Evolutionary conservation across 2,797 vertebrate species (phyloP).

Genomic region (Rallus crepitans): DNA sequence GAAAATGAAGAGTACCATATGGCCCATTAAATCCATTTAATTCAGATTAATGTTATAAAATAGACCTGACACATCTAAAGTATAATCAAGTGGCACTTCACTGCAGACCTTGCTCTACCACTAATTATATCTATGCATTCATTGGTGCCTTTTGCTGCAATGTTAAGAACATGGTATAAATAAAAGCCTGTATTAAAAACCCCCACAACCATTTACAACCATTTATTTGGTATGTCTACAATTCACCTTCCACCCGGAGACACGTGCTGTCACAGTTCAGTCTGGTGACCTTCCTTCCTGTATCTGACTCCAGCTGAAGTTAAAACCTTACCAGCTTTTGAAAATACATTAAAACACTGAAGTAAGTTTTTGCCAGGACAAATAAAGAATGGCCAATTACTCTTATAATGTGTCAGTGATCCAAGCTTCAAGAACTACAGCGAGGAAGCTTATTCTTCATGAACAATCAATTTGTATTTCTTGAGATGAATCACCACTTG

Average conservation of each 20-base stretch:
- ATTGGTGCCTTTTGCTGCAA: neutral
- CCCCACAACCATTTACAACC: too few relatives aligned
- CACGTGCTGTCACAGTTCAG: neutral
- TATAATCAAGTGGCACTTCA: conserved; percentile 1
- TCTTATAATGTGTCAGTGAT: neutral
- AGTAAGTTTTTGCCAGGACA: neutral
- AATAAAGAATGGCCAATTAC: neutral
- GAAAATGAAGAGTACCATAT: conserved; percentile 7
- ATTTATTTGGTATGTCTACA: neutral
- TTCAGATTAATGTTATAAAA: conserved; percentile 24
- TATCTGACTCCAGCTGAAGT: neutral
- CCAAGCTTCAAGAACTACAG: neutral
- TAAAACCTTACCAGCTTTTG: neutral
- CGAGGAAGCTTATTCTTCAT: neutral
- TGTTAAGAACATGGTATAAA: neutral
- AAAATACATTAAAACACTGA: neutral
- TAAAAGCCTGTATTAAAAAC: neutral
- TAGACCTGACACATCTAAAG: neutral
- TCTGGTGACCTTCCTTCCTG: neutral
- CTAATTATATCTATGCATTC: neutral
- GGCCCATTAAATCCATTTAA: neutral
- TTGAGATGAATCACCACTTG: neutral
- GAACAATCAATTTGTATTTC: neutral
- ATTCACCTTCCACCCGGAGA: neutral
- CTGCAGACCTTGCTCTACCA: neutral